Percentiles rank a stretch among this genome's conserved stretches.
Evolutionary conservation across 1,140 invertebrate genomes (phyloP).

Genomic region (Anastrepha ludens): DNA sequence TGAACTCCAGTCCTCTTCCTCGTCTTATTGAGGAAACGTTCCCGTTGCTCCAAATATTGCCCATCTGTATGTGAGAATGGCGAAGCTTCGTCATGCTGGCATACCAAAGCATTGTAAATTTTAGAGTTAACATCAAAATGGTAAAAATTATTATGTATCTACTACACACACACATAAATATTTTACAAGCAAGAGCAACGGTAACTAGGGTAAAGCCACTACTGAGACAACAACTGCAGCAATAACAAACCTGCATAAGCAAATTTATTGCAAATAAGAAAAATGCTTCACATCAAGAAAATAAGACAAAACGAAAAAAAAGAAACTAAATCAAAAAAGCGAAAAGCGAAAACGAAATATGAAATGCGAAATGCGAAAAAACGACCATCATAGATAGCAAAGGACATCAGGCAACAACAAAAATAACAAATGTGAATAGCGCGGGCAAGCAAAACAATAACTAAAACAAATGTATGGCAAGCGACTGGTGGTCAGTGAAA

Average conservation of each 20-base stretch:
- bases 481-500: conserved; percentile 42
- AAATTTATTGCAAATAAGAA: conserved; percentile 68
- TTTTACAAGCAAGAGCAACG: conserved; percentile 12
- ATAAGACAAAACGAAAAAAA: conserved; percentile 51
- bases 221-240: background rate
- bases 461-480: conserved; percentile 43
- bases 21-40: no score
- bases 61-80: background rate
- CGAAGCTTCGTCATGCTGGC: conserved; percentile 67
- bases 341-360: conserved; percentile 17
- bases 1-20: no score
- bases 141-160: conserved; percentile 66
- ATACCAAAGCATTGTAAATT: conserved; percentile 70
- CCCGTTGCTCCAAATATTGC: no score
- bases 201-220: background rate
- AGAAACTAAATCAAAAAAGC: background rate
- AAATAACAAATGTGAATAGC: background rate
- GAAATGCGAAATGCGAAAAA: conserved; percentile 13
- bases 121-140: conserved; percentile 73
- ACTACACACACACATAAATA: background rate
- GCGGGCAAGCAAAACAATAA: conserved; percentile 28
- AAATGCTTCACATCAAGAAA: conserved; percentile 66
- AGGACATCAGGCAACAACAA: background rate
- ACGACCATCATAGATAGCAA: conserved; percentile 39
- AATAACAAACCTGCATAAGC: conserved; percentile 62